phyloP scores from a whole-genome alignment of 1,140 invertebrate species.

The Conus betulinus region DNA sequence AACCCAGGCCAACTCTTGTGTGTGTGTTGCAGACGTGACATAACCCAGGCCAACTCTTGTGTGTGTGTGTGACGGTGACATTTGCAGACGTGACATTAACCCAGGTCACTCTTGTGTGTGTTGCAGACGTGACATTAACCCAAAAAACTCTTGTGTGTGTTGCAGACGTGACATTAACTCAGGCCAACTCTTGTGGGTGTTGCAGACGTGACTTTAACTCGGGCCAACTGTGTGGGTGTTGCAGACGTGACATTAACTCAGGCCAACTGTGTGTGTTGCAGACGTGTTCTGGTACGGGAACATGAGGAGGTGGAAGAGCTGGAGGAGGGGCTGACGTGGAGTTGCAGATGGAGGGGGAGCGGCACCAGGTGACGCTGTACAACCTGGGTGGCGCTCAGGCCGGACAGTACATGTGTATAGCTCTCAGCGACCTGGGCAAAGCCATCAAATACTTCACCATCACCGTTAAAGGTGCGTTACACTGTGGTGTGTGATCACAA shows the following conservation, averaged over 20 bases:
- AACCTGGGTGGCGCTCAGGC: conserved; percentile 54
- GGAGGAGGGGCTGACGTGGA: conserved; percentile 69
- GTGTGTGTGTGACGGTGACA: no score
- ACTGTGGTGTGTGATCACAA: background rate
- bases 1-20: no score
- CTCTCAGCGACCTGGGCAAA: conserved; percentile 64
- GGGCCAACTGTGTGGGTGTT: background rate
- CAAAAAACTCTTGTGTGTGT: no score
- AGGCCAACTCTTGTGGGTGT: no score
- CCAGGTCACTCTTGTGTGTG: no score
- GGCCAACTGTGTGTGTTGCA: conserved; percentile 36
- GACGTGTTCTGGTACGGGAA: conserved; percentile 73
- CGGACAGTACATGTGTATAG: conserved; percentile 72
- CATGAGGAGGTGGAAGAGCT: conserved; percentile 64
- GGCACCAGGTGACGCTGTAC: conserved; percentile 62
- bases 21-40: no score
- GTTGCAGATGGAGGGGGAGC: conserved; percentile 55
- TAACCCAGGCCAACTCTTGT: no score
- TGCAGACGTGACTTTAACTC: no score
- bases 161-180: no score
- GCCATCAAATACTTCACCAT: conserved; percentile 67
- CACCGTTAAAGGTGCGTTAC: conserved; percentile 64
- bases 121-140: no score
- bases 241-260: background rate
- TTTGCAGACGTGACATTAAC: no score